phyloP scores from a whole-genome alignment of 2,888 invertebrate genomes.

The Tetragonisca angustula region DNA sequence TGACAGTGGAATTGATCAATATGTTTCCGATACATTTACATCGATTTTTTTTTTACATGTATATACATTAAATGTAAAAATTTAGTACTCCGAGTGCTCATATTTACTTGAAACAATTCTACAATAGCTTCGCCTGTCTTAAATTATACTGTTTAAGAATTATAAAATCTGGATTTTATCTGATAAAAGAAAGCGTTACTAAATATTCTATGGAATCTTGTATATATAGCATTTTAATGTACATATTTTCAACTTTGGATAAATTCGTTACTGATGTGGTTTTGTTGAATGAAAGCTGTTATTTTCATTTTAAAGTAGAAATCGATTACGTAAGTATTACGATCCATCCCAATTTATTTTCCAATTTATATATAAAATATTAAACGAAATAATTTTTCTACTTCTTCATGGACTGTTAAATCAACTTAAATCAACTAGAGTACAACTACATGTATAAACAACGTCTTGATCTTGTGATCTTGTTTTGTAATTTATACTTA shows the following conservation, averaged over 20 bases:
- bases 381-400: constrained; percentile 34
- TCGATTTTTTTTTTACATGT: constrained; percentile 14
- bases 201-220: neutral
- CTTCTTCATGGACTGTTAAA: constrained; percentile 58
- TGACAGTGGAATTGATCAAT: neutral
- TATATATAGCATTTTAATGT: constrained; percentile 5
- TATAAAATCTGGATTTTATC: neutral
- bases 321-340: constrained; percentile 16
- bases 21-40: constrained; percentile 1
- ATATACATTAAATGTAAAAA: constrained; percentile 10
- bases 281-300: constrained; percentile 1
- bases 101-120: constrained; percentile 12
- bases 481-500: constrained; percentile 63
- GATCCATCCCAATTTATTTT: constrained; percentile 13
- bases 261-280: constrained; percentile 1
- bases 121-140: neutral
- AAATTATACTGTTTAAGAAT: neutral
- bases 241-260: neutral
- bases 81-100: constrained; percentile 7
- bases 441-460: constrained; percentile 22
- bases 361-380: constrained; percentile 16
- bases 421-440: constrained; percentile 24
- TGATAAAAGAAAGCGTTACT: neutral
- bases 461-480: constrained; percentile 20
- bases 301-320: neutral